Conservation (phyloP, 1,140 invertebrate species). For the Manduca sexta region DNA sequence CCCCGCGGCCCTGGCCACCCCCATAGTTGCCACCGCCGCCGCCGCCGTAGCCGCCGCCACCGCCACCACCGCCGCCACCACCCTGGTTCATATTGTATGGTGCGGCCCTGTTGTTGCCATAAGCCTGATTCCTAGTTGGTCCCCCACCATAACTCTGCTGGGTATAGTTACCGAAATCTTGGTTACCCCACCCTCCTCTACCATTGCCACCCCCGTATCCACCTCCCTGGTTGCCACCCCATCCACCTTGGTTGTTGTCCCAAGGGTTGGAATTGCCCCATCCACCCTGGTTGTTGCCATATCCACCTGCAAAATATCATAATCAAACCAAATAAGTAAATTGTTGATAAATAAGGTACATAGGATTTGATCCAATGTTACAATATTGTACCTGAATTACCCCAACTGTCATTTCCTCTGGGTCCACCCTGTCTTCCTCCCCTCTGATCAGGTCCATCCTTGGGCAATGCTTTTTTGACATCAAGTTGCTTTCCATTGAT, state of each 20-base stretch:
- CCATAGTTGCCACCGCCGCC: conserved; percentile 38
- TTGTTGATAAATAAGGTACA: background rate
- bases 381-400: conserved; percentile 41
- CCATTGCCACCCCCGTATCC: conserved; percentile 51
- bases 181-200: conserved; percentile 70
- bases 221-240: conserved; percentile 56
- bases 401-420: conserved; percentile 60
- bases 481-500: conserved; percentile 87
- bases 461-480: conserved; percentile 87
- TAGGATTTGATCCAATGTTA: background rate
- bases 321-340: background rate
- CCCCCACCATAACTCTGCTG: conserved; percentile 85
- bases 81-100: conserved; percentile 79
- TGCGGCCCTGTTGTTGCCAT: conserved; percentile 75
- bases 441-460: conserved; percentile 80
- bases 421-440: conserved; percentile 68
- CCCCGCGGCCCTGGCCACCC: conserved; percentile 38
- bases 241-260: conserved; percentile 60
- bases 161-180: conserved; percentile 83
- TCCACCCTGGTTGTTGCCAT: conserved; percentile 59
- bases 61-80: conserved; percentile 65
- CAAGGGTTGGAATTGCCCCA: conserved; percentile 60
- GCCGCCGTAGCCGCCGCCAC: conserved; percentile 43
- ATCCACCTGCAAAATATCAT: conserved; percentile 44
- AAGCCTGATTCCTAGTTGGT: conserved; percentile 79